phyloP scores from a whole-genome alignment of 2,113 vertebrate species.

The Calidris pugnax region DNA sequence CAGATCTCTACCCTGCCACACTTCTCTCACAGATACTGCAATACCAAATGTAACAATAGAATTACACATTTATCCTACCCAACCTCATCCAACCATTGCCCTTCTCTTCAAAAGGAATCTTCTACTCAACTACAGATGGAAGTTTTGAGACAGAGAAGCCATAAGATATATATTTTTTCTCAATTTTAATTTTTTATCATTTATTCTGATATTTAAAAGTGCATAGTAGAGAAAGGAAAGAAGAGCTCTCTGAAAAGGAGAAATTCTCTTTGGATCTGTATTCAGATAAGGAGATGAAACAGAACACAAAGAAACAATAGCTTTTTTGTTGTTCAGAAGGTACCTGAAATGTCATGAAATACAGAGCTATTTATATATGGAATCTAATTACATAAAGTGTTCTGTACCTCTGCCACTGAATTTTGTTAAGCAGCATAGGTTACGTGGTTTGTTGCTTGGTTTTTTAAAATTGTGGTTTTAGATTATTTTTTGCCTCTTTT shows the following conservation, averaged over 20 bases:
- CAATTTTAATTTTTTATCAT: not conserved
- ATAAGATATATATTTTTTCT: not conserved
- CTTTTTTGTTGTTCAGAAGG: not conserved
- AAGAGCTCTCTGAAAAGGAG: not conserved
- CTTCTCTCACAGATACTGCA: not conserved
- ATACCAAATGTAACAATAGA: not conserved
- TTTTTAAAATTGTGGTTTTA: not conserved
- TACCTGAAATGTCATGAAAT: not conserved
- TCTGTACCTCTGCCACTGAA: not conserved
- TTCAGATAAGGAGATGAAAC: slow-evolving; percentile 1
- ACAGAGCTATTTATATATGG: not conserved
- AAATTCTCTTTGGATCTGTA: not conserved
- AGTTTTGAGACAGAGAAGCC: not conserved
- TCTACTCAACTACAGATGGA: not conserved
- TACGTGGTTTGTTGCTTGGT: not conserved
- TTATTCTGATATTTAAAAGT: not conserved
- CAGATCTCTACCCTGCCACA: not conserved
- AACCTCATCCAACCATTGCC: not conserved
- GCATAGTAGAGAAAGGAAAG: not conserved
- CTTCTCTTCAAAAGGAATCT: not conserved
- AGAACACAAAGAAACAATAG: not conserved
- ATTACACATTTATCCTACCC: not conserved
- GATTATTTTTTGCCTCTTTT: not conserved
- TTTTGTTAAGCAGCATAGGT: not conserved
- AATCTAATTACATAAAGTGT: not conserved